Base-by-base conservation (phyloP, 2,797 vertebrate genomes). In the Hippoglossus hippoglossus region DNA sequence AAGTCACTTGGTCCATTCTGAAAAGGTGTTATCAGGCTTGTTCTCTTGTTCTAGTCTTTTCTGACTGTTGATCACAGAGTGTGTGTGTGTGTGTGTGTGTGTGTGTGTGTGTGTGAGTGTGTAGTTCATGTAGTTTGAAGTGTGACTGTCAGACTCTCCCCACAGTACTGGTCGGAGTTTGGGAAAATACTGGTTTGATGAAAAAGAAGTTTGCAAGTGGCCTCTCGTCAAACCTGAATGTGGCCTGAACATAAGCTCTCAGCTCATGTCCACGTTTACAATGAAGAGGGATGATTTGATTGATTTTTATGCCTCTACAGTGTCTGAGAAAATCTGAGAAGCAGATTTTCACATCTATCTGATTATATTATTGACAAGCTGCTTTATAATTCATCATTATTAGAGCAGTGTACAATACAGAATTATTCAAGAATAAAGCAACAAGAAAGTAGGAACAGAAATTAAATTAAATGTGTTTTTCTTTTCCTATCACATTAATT, bases 11-110 rank as follows among this genome's bases (percentile, higher is more conserved):
- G 69, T 87, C 63, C 39, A 4, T 67, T 78, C 78, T 84, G 71
- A 86, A 84, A 90, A 90, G 81, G 81, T 86, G 83, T 81, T 80
- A 71, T 82, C 63, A 79, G 71, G 69, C 81, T 88, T 81, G 71
- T 90, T 83, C 85, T 78, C 76, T 84, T 81, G 82, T 82, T 78
- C 72, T 69, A 60, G 77, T 63, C 50, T 73, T 79, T 80, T 60
- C 62, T 57, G 58, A 77, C 64, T 73, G 59, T 74, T 83, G 72
- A 77, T 73, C 71, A 76, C 63, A 73, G 57, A 67, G 71, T 50
- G 41, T 6, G 16, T 6, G 41, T 74, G 70, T 69, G 36, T 76
- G 12, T 11, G 41, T 74, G 70, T 69, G 36, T 76, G 12, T 11
- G 24, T 50, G 6, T 63, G 50, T 49, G 36, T 60, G 46, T 55